phyloP scores from a whole-genome alignment of 1,140 invertebrate genomes.

The Drosophila suzukii region DNA sequence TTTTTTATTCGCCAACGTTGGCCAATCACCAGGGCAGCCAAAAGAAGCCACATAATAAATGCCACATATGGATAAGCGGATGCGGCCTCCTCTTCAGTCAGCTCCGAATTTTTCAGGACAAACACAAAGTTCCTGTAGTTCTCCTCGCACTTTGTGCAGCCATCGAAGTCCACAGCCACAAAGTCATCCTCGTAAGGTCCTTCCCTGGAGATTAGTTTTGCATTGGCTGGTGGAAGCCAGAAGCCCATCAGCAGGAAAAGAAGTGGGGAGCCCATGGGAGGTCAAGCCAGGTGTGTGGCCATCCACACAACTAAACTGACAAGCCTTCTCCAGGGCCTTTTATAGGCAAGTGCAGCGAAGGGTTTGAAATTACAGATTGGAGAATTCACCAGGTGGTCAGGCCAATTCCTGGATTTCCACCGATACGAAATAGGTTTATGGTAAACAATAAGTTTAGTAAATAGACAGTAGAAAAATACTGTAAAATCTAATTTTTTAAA shows the following conservation, averaged over 20 bases:
- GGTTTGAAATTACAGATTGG: neutral
- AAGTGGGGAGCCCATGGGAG: slow-evolving; percentile 6
- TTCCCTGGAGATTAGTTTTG: slow-evolving; percentile 11
- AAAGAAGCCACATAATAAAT: slow-evolving; percentile 49
- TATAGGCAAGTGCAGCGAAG: slow-evolving; percentile 2
- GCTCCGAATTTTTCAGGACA: slow-evolving; percentile 18
- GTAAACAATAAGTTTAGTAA: neutral
- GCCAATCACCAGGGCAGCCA: slow-evolving; percentile 29
- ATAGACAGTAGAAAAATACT: neutral
- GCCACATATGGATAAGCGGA: slow-evolving; percentile 46
- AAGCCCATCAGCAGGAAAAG: slow-evolving; percentile 21
- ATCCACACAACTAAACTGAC: neutral
- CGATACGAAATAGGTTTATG: neutral
- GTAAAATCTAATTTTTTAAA: neutral
- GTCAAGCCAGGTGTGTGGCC: neutral
- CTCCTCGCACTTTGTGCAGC: slow-evolving; percentile 43
- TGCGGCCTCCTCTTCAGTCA: neutral
- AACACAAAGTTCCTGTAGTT: slow-evolving; percentile 61
- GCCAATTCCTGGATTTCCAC: neutral
- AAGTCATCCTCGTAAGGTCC: slow-evolving; percentile 45
- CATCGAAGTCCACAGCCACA: slow-evolving; percentile 42
- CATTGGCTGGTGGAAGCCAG: neutral
- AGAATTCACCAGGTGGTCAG: neutral
- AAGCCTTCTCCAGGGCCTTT: neutral
- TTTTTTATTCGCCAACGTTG: slow-evolving; percentile 34